Conservation (phyloP, 2,113 vertebrate species). For the Alligator sinensis region DNA sequence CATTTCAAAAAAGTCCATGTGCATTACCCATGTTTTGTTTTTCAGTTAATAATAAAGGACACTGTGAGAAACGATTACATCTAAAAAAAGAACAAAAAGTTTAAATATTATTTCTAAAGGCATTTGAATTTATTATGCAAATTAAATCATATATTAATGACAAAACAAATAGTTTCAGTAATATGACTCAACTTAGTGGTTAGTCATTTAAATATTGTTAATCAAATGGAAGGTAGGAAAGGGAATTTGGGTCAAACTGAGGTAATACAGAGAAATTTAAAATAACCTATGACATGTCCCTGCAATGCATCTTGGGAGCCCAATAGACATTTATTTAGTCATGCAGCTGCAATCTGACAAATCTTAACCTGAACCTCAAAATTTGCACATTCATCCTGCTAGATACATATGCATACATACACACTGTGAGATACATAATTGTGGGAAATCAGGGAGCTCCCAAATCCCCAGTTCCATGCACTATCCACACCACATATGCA, state of each 20-base stretch:
- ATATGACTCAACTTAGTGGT: constrained; percentile 40
- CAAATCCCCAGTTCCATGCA: too few relatives aligned
- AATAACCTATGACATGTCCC: not conserved
- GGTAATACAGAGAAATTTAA: not conserved
- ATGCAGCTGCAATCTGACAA: not conserved
- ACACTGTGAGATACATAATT: too few relatives aligned
- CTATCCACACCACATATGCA: too few relatives aligned
- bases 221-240: not conserved
- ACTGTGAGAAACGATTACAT: constrained; percentile 41
- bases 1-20: constrained; percentile 36
- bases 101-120: constrained; percentile 42
- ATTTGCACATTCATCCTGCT: too few relatives aligned
- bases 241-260: constrained; percentile 1
- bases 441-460: too few relatives aligned
- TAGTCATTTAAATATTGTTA: constrained; percentile 35
- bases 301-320: not conserved
- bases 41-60: constrained; percentile 55
- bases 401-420: too few relatives aligned
- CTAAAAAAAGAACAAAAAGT: constrained; percentile 30
- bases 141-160: constrained; percentile 45
- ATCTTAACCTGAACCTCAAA: not conserved
- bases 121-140: constrained; percentile 61
- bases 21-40: not conserved
- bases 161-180: constrained; percentile 21
- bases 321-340: not conserved